Base-by-base conservation (phyloP, 1,140 invertebrate species). In the Venturia canescens region DNA sequence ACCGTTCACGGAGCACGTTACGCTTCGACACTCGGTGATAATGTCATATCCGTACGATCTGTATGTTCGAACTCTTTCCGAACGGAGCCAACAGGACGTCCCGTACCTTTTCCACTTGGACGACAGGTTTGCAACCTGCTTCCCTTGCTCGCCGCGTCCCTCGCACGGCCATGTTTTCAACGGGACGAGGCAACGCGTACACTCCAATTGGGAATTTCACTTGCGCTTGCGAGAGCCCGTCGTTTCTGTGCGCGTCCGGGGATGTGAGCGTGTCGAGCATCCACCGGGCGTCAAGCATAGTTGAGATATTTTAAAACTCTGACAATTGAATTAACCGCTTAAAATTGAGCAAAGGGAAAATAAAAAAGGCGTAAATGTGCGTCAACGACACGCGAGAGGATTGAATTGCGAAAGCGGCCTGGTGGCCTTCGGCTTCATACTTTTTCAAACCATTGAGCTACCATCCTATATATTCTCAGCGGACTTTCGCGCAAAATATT, bases 271-370 rank as follows among this genome's bases (percentile, higher is more conserved):
- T 31, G 29, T 29, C n/a, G 0, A 21, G 31, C 29, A 69, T 63
- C 23, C 2, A 69, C 0, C 13, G 66, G 13, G 29, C 66, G 66
- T 69, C 66, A 69, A 69, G 27, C 27, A 31, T 69, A 31, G 27
- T 21, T 29, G 66, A 69, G 66, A 69, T 31, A 69, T 69, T 69
- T 69, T 15, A 69, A 67, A 69, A 34, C 66, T 34, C 66, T 69
- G 66, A 69, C 66, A 69, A 69, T 69, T 69, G 27, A 29, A 69
- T 69, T 69, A 69, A 69, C 16, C 66, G 66, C 27, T 31, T 4
- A 69, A 69, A 69, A 69, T 31, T 31, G n/a, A 23, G 29, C 13
- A 69, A 69, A 69, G 29, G 16, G 66, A n/a, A 31, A 18, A n/a
- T 3, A 69, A 69, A 69, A 31, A 69, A 69, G 26, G 26, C 27